These are phyloP conservation scores for Spisula solida DNA, from an alignment of 2,888 invertebrate genomes.

Conservation along the genomic window DNA sequence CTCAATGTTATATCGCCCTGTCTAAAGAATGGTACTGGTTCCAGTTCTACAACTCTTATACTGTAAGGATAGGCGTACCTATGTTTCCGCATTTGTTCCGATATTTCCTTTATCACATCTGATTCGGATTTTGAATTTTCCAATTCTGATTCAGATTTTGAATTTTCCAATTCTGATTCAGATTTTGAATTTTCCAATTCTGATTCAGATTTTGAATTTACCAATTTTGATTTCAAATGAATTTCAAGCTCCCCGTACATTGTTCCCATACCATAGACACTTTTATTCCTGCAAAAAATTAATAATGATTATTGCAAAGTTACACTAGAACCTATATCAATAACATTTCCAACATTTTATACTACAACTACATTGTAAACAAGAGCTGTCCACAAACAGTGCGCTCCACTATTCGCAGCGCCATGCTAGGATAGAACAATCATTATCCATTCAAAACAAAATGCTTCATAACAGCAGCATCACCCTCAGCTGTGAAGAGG, in stretches of 20 bases:
- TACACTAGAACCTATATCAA: too few species aligned
- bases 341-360: too few species aligned
- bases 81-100: neutral
- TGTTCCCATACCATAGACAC: neutral
- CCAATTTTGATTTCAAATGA: neutral
- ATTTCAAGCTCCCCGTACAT: constrained; percentile 6
- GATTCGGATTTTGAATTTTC: neutral
- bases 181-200: neutral
- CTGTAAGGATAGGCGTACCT: neutral
- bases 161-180: neutral
- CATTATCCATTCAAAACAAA: too few species aligned
- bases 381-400: too few species aligned
- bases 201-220: neutral
- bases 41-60: neutral
- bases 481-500: too few species aligned
- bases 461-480: too few species aligned
- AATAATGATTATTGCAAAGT: too few species aligned
- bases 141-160: neutral
- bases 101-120: neutral
- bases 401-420: too few species aligned
- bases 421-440: too few species aligned
- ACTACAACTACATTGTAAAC: too few species aligned
- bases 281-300: neutral
- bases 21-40: neutral
- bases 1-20: neutral